Base-by-base conservation (phyloP, 1,140 invertebrate species). In the Cyrtorhinus lividipennis region DNA sequence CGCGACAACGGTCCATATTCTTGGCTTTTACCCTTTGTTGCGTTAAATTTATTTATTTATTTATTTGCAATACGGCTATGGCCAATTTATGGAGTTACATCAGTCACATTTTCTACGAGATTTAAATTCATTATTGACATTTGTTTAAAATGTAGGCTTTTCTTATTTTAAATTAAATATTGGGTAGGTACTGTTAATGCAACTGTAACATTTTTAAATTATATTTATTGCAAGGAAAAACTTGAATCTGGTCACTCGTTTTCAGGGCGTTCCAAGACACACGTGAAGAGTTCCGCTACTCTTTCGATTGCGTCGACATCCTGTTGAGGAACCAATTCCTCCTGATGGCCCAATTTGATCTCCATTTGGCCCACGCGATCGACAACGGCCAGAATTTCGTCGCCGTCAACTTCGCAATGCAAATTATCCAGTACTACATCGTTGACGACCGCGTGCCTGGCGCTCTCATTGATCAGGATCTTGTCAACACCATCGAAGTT, bases 271-370 rank as follows among this genome's bases (percentile, higher is more conserved):
- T 91, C 64, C 84, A 83, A 0, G 92, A 96, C 67, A 86, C 86
- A 68, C 79, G 89, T 45, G 91, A 95, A 65, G 94, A 97, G 56
- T 81, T 83, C 27, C 83, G 85, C 64, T 97, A 88, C 71, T 97
- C 96, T 71, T 77, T 95, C 26, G 92, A 97, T 67, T 90, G 90
- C 0, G 82, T 97, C 1, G 93, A 97, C 71, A 83, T 83, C 65
- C 77, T 98, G 0, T 87, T 98, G 56, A 82, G 87, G 69, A 74
- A 74, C 60, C 80, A 82, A 62, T 74, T 90, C 24, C 72, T 90
- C 1, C 84, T 79, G 68, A 73, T 87, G 67, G 75, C 74, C 27
- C 83, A 92, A 73, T 94, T 92, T 69, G 95, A 98, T 75, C 68
- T 87, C 26, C 82, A 88, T 62, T 73, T 99, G 2, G 87, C 91